These are phyloP conservation scores for Protophormia terraenovae DNA, from an alignment of 2,888 invertebrate genomes.

Conservation along the genomic window DNA sequence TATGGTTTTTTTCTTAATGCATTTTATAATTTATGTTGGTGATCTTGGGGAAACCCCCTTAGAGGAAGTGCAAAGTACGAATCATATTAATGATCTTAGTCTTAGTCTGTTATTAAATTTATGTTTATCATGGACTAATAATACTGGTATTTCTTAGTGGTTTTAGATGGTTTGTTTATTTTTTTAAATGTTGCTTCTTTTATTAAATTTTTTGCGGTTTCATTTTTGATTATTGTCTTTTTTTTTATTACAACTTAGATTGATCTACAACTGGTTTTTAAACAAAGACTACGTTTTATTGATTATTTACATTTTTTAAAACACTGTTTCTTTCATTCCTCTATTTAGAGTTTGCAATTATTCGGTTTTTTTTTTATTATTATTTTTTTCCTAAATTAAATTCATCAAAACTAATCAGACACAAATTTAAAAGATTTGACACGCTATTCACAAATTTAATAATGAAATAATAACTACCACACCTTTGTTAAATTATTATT, in stretches of 20 bases:
- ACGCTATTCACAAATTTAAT: neutral
- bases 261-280: neutral
- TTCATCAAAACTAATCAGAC: neutral
- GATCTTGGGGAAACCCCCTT: constrained; percentile 57
- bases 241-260: neutral
- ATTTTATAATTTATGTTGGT: neutral
- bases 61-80: constrained; percentile 12
- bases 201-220: neutral
- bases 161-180: neutral
- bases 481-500: neutral
- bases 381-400: neutral
- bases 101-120: neutral
- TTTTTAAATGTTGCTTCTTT: constrained; percentile 7
- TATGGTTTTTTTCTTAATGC: neutral
- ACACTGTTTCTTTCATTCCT: neutral
- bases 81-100: neutral
- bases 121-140: neutral
- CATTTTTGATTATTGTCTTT: neutral
- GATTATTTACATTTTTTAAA: neutral
- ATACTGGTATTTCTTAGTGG: neutral
- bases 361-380: neutral
- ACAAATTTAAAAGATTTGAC: neutral
- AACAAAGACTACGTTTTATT: neutral
- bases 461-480: neutral
- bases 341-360: neutral